Percentiles rank a stretch among this genome's conserved stretches.
Conservation (phyloP, 2,797 vertebrate species). For the Chaetodon trifasciatus region DNA sequence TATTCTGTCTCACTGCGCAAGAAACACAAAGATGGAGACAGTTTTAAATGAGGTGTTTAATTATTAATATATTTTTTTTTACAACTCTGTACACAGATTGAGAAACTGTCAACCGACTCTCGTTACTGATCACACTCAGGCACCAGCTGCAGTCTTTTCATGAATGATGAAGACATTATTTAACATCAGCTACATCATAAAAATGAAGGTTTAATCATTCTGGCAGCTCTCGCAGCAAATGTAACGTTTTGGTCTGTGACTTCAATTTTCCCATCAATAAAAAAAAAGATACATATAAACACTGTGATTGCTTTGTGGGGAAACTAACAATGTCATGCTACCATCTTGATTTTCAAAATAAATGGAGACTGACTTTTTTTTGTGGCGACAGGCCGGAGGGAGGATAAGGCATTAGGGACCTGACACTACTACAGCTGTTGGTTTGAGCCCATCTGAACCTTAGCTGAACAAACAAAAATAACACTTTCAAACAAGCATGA, state of each 20-base stretch:
- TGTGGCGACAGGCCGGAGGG: slow-evolving; percentile 36
- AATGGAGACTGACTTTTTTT: neutral
- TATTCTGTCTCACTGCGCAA: neutral
- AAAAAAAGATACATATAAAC: neutral
- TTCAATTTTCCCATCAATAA: slow-evolving; percentile 1
- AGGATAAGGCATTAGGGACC: slow-evolving; percentile 65
- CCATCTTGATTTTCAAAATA: slow-evolving; percentile 28
- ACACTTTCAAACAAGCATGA: slow-evolving; percentile 28
- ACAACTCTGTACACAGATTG: slow-evolving; percentile 61
- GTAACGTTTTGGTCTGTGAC: slow-evolving; percentile 48
- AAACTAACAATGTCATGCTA: neutral
- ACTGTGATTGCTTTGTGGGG: slow-evolving; percentile 12
- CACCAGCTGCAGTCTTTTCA: slow-evolving; percentile 52
- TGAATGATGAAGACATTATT: slow-evolving; percentile 31
- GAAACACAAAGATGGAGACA: neutral
- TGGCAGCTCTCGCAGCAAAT: slow-evolving; percentile 38
- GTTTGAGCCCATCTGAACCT: slow-evolving; percentile 10
- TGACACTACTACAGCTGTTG: slow-evolving; percentile 29
- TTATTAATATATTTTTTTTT: slow-evolving; percentile 51
- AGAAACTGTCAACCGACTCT: slow-evolving; percentile 45
- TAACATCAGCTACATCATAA: slow-evolving; percentile 53
- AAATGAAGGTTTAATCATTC: slow-evolving; percentile 47
- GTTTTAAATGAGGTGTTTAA: slow-evolving; percentile 51
- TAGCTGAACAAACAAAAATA: neutral
- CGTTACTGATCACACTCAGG: slow-evolving; percentile 50